Percentiles rank a stretch among this genome's conserved stretches.
Conservation (phyloP, 2,888 invertebrate species). For the Phyllotreta striolata region DNA sequence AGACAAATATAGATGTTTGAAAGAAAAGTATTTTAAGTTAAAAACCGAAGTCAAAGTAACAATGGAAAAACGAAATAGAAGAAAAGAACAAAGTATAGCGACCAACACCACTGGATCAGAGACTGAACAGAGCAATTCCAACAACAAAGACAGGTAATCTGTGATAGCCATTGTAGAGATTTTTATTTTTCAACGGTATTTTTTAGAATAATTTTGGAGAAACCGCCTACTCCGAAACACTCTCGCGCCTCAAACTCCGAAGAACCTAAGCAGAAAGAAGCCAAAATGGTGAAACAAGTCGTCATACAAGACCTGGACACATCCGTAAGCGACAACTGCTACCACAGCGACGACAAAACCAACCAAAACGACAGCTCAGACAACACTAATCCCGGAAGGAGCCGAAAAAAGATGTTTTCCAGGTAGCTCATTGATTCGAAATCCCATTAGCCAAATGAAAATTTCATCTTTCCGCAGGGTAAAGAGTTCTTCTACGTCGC, state of each 20-base stretch:
- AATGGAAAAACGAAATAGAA: conserved; percentile 75
- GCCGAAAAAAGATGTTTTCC: conserved; percentile 73
- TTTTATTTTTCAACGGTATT: not conserved
- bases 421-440: conserved; percentile 55
- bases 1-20: conserved; percentile 81
- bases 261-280: conserved; percentile 48
- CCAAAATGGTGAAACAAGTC: conserved; percentile 55
- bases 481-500: conserved; percentile 64
- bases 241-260: conserved; percentile 56
- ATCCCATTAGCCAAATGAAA: conserved; percentile 7
- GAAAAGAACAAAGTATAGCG: conserved; percentile 67
- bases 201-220: conserved; percentile 47
- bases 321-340: conserved; percentile 62
- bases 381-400: conserved; percentile 64
- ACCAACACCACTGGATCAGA: conserved; percentile 77
- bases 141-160: conserved; percentile 63
- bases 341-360: conserved; percentile 59
- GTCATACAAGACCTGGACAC: conserved; percentile 60
- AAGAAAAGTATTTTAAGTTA: conserved; percentile 81
- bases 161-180: no score
- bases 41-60: conserved; percentile 83
- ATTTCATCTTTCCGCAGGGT: conserved; percentile 58
- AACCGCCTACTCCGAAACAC: conserved; percentile 55
- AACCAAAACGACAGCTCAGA: conserved; percentile 61
- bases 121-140: conserved; percentile 80